Conservation (phyloP, 2,888 invertebrate genomes). For the Agelastica alni region DNA sequence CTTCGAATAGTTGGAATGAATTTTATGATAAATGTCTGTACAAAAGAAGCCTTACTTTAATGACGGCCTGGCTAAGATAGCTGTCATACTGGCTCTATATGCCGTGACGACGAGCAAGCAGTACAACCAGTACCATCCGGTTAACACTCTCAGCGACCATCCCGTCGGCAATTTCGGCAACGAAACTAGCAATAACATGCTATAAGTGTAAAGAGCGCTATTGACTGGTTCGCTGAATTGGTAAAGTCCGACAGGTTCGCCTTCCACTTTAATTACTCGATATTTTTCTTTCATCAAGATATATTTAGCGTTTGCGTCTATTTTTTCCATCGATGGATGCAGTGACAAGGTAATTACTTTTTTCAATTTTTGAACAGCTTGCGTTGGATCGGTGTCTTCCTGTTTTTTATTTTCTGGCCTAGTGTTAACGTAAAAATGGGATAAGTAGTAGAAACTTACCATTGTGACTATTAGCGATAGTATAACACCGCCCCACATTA, state of each 20-base stretch:
- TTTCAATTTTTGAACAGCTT: conserved; percentile 33
- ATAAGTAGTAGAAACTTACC: conserved; percentile 67
- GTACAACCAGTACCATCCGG: conserved; percentile 89
- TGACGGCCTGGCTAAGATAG: conserved; percentile 78
- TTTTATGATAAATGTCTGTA: no score
- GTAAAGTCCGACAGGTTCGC: conserved; percentile 62
- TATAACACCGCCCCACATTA: conserved; percentile 77
- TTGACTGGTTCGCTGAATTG: conserved; percentile 74
- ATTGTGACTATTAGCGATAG: conserved; percentile 70
- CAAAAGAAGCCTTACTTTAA: conserved; percentile 69
- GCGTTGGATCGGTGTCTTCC: conserved; percentile 11
- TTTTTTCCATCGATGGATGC: conserved; percentile 39
- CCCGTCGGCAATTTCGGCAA: conserved; percentile 76
- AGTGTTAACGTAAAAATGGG: conserved; percentile 62
- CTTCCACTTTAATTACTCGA: conserved; percentile 41
- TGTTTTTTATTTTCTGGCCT: conserved; percentile 41
- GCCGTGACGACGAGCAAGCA: conserved; percentile 78
- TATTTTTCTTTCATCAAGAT: conserved; percentile 48
- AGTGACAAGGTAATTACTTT: conserved; percentile 42
- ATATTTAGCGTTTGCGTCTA: conserved; percentile 47
- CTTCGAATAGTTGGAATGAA: no score
- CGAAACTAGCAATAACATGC: conserved; percentile 80
- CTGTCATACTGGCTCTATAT: conserved; percentile 84
- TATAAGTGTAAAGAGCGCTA: conserved; percentile 78
- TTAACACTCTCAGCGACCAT: conserved; percentile 79